Evolutionary conservation across 2,113 vertebrate species (phyloP).

Genomic region (Terrapene triunguis): DNA sequence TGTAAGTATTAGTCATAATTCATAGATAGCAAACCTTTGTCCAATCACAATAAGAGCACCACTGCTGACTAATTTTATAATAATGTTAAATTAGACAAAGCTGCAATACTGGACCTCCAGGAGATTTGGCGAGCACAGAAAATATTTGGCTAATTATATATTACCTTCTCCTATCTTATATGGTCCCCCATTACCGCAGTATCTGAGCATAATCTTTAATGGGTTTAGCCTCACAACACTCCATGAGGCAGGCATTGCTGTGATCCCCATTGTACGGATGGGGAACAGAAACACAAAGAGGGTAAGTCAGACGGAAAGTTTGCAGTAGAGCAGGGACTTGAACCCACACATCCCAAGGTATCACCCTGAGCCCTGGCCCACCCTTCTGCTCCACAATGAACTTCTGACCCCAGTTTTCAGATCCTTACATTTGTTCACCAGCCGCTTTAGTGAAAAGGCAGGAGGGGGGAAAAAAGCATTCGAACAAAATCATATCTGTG

Average conservation of each 20-base stretch:
- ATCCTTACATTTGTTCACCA: fast-evolving
- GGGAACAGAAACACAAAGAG: conserved; percentile 1
- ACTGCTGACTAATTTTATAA: background rate
- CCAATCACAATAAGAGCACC: background rate
- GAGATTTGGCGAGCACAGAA: background rate
- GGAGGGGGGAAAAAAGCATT: background rate
- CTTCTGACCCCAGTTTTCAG: background rate
- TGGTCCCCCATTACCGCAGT: background rate
- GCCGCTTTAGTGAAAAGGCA: background rate
- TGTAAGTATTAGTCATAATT: background rate
- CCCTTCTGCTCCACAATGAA: background rate
- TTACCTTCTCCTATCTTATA: background rate
- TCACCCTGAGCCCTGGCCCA: background rate
- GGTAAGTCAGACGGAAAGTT: background rate
- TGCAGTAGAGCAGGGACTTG: conserved; percentile 6
- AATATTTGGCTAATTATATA: background rate
- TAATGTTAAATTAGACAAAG: background rate
- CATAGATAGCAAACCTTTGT: background rate
- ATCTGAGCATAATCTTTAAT: background rate
- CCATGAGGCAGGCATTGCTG: background rate
- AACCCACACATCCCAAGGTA: background rate
- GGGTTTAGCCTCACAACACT: background rate
- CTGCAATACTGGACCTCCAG: background rate
- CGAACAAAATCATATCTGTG: background rate
- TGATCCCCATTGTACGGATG: fast-evolving